Evolutionary conservation across 2,113 vertebrate genomes (phyloP).

Genomic region (Alexandromys fortis): DNA sequence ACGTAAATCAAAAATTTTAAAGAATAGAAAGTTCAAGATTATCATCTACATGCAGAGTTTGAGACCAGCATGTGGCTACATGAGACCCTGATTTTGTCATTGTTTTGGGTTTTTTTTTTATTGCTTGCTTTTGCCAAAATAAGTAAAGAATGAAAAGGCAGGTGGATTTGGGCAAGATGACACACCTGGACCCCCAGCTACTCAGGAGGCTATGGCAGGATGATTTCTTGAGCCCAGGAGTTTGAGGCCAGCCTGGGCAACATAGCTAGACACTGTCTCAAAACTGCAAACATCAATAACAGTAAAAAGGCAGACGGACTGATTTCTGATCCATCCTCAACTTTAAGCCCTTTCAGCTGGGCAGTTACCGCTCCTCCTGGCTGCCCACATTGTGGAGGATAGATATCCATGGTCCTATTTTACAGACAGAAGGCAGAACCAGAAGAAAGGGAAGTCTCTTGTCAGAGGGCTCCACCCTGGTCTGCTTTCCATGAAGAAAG

Average conservation of each 20-base stretch:
- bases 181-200: background rate
- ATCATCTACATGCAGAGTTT: background rate
- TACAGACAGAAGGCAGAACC: background rate
- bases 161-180: background rate
- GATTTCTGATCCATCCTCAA: background rate
- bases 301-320: background rate
- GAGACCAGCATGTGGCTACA: background rate
- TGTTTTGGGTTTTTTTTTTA: too few species aligned
- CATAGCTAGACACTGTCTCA: background rate
- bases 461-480: background rate
- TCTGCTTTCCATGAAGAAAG: background rate
- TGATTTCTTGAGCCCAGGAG: background rate
- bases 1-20: background rate
- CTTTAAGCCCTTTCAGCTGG: background rate
- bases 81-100: background rate
- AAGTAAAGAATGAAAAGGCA: background rate
- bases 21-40: background rate
- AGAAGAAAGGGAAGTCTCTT: background rate
- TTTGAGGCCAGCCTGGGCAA: background rate
- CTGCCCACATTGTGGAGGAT: background rate
- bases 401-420: background rate
- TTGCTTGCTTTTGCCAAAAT: background rate
- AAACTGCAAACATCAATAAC: background rate
- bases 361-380: background rate
- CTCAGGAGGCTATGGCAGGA: background rate